phyloP scores from a whole-genome alignment of 2,797 vertebrate genomes.

The Morelia viridis region DNA sequence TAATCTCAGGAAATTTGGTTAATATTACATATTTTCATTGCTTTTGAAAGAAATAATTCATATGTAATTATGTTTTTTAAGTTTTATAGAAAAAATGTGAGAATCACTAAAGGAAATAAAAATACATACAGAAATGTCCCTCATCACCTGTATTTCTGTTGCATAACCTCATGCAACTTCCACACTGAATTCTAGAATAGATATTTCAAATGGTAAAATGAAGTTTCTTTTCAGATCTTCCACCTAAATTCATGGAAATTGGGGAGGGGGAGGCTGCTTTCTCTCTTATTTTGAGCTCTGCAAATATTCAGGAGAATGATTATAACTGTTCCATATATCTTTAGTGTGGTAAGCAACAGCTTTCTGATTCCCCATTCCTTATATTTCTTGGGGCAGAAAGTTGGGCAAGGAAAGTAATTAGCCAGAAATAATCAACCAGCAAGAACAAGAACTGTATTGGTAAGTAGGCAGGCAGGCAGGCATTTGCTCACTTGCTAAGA shows the following conservation, averaged over 20 bases:
- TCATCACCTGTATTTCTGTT: neutral
- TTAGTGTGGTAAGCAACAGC: neutral
- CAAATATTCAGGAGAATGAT: neutral
- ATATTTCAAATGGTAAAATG: neutral
- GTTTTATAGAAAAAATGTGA: neutral
- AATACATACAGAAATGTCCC: neutral
- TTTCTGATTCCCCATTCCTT: neutral
- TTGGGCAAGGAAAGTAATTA: neutral
- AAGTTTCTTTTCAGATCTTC: neutral
- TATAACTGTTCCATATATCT: neutral
- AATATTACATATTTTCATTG: constrained; percentile 5
- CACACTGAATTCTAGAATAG: neutral
- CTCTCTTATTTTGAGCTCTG: neutral
- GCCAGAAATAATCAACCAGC: neutral
- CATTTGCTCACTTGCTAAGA: neutral
- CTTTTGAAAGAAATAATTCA: neutral
- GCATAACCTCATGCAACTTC: neutral
- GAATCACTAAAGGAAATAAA: neutral
- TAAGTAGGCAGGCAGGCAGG: too few relatives aligned
- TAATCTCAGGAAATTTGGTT: neutral
- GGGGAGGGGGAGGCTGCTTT: neutral
- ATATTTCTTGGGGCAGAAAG: neutral
- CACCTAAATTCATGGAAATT: neutral
- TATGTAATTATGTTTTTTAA: neutral
- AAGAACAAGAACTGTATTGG: too few relatives aligned